These are phyloP conservation scores for Leptopilina syphax DNA, from an alignment of 2,888 invertebrate species.

Conservation along the genomic window DNA sequence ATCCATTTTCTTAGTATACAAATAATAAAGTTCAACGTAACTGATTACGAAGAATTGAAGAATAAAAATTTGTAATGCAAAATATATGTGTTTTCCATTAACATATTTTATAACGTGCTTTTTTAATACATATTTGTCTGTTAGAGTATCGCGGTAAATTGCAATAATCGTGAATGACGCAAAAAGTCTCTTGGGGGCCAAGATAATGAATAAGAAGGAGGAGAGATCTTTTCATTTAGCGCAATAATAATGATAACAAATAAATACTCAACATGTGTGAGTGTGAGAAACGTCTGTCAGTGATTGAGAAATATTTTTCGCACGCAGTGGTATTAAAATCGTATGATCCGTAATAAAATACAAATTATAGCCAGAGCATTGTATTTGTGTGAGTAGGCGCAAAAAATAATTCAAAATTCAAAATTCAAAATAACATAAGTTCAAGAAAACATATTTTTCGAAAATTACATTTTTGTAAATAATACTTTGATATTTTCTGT, in stretches of 20 bases:
- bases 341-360: too few relatives aligned
- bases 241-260: neutral
- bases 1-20: neutral
- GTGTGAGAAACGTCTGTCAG: too few relatives aligned
- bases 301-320: too few relatives aligned
- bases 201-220: neutral
- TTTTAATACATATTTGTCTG: neutral
- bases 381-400: too few relatives aligned
- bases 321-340: too few relatives aligned
- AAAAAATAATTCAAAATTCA: too few relatives aligned
- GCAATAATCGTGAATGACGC: slow-evolving; percentile 18
- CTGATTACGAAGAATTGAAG: neutral
- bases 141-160: neutral
- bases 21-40: neutral
- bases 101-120: neutral
- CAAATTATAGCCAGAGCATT: too few relatives aligned
- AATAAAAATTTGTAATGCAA: slow-evolving; percentile 8
- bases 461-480: too few relatives aligned
- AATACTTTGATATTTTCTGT: too few relatives aligned
- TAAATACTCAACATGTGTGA: too few relatives aligned
- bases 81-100: slow-evolving; percentile 8
- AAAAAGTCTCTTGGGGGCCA: slow-evolving; percentile 32
- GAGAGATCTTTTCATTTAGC: slow-evolving; percentile 12
- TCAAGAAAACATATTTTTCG: too few relatives aligned
- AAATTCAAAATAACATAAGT: too few relatives aligned